Conservation (phyloP, 2,113 vertebrate genomes). For the Oceanodroma tethys region DNA sequence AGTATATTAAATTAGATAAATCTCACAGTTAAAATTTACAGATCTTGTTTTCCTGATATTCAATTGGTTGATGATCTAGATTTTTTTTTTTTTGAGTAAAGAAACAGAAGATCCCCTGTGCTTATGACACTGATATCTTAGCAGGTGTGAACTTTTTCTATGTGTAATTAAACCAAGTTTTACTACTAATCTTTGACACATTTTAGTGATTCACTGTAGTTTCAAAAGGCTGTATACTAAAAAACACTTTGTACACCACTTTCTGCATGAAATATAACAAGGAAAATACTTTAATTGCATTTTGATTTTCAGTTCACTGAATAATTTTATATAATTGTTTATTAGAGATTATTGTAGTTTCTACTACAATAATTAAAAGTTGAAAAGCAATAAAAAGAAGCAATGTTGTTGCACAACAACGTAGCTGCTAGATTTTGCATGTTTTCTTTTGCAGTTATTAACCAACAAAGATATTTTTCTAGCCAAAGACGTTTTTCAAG, state of each 20-base stretch:
- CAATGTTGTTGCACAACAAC: not conserved
- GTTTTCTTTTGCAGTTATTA: conserved; percentile 14
- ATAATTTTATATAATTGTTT: conserved; percentile 26
- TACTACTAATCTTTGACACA: not conserved
- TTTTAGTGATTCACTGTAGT: not conserved
- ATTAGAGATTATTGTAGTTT: not conserved
- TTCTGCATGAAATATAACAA: not conserved
- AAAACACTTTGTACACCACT: not conserved
- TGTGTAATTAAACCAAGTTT: not conserved
- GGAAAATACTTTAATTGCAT: not conserved
- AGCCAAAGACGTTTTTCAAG: not conserved
- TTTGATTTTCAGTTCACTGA: conserved; percentile 20
- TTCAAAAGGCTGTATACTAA: not conserved
- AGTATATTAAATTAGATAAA: not conserved
- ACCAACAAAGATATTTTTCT: not conserved
- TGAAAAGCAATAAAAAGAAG: not conserved
- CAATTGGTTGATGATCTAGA: not conserved
- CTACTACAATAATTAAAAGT: conserved; percentile 20
- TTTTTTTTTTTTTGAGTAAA: not conserved
- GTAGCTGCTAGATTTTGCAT: not conserved
- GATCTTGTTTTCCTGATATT: not conserved
- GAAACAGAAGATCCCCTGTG: not conserved
- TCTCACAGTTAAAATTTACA: not conserved
- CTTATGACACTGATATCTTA: not conserved
- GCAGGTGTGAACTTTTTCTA: not conserved